phyloP scores from a whole-genome alignment of 2,888 invertebrate genomes.

The Pelosia muscerda region DNA sequence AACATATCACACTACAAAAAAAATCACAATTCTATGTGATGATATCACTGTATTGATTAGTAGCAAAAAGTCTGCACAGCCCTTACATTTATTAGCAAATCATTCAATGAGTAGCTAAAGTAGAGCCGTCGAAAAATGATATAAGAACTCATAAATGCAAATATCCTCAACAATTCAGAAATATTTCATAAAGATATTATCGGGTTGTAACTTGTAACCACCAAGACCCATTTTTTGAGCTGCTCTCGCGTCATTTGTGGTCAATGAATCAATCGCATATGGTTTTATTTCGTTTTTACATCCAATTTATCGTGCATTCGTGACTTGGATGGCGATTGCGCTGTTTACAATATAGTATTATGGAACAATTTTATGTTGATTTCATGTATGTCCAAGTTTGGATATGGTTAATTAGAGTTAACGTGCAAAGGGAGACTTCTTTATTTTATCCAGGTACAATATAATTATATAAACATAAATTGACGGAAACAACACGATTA shows the following conservation, averaged over 20 bases:
- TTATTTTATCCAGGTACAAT: background rate
- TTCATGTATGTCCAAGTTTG: conserved; percentile 6
- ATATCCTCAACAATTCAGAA: background rate
- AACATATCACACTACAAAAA: background rate
- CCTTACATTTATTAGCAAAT: background rate
- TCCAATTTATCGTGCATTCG: conserved; percentile 16
- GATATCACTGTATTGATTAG: background rate
- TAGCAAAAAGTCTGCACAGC: background rate
- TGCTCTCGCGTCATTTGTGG: conserved; percentile 7
- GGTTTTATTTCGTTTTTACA: conserved; percentile 22
- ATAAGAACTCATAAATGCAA: background rate
- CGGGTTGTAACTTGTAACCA: background rate
- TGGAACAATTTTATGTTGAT: conserved; percentile 10
- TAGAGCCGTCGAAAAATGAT: background rate
- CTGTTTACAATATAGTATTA: conserved; percentile 11
- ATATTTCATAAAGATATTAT: background rate
- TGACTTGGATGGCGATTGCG: conserved; percentile 14
- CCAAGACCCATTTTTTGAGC: conserved; percentile 8
- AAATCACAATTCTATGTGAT: too few relatives aligned
- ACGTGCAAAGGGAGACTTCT: background rate
- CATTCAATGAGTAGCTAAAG: background rate
- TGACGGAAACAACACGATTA: too few relatives aligned
- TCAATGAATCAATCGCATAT: conserved; percentile 23
- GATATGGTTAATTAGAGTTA: background rate
- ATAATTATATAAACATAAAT: background rate